These are phyloP conservation scores for Lepidochitona cinerea DNA, from an alignment of 2,888 invertebrate species.

Conservation along the genomic window DNA sequence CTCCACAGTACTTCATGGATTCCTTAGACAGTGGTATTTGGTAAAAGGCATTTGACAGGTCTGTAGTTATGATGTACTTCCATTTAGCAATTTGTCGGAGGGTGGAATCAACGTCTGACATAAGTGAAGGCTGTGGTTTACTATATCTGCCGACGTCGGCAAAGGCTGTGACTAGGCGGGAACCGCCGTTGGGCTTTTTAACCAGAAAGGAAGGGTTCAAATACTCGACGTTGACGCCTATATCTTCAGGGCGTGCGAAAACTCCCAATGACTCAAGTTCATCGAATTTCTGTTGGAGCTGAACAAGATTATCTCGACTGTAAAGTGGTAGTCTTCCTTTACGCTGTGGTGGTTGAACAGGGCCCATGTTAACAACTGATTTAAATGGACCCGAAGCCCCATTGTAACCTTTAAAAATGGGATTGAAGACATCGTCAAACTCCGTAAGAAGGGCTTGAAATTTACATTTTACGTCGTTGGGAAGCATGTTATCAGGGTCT, in stretches of 20 bases:
- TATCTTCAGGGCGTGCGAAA: conserved; percentile 30
- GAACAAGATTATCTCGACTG: conserved; percentile 27
- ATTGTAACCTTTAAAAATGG: conserved; percentile 32
- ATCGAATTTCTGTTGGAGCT: conserved; percentile 38
- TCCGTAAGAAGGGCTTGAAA: conserved; percentile 16
- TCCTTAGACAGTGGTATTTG: conserved; percentile 35
- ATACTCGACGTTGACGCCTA: conserved; percentile 34
- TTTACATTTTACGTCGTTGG: not conserved
- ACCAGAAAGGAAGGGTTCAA: conserved; percentile 45
- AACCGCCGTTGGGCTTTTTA: conserved; percentile 31
- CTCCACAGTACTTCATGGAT: conserved; percentile 44
- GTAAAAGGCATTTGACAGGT: conserved; percentile 37
- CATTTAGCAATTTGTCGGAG: conserved; percentile 31
- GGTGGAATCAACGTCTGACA: conserved; percentile 22
- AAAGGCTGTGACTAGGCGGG: conserved; percentile 38
- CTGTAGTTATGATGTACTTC: conserved; percentile 38
- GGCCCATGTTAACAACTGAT: conserved; percentile 42
- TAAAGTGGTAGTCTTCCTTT: conserved; percentile 42
- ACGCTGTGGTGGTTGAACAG: conserved; percentile 38
- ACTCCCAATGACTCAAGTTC: conserved; percentile 41
- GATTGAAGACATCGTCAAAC: conserved; percentile 33
- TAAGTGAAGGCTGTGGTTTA: conserved; percentile 26
- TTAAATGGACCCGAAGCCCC: conserved; percentile 33
- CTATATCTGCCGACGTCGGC: conserved; percentile 19
- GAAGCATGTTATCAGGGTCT: conserved; percentile 25